Percentiles rank a stretch among this genome's conserved stretches.
phyloP scores from a whole-genome alignment of 1,140 invertebrate genomes.

The Sminthurinus signatus region DNA sequence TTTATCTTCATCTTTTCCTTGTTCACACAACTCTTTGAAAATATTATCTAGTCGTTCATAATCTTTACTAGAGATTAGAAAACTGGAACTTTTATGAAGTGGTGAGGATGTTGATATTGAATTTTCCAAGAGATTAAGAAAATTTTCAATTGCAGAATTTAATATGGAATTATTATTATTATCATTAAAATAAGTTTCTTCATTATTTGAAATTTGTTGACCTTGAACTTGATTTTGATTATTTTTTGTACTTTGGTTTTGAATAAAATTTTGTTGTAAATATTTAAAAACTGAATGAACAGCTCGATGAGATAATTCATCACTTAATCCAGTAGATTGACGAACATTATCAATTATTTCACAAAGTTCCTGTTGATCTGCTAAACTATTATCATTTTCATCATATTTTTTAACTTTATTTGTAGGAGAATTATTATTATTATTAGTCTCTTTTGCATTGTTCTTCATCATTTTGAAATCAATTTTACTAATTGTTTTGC shows the following conservation, averaged over 20 bases:
- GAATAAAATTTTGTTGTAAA: conserved; percentile 36
- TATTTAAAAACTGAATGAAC: conserved; percentile 64
- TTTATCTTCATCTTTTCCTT: neutral
- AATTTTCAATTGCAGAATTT: neutral
- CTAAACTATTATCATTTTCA: too few relatives aligned
- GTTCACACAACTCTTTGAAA: neutral
- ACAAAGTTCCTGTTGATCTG: neutral
- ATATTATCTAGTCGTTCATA: neutral
- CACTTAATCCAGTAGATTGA: conserved; percentile 73
- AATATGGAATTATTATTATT: too few relatives aligned
- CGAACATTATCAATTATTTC: conserved; percentile 54
- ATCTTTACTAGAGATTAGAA: neutral
- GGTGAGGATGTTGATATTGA: neutral
- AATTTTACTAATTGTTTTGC: too few relatives aligned
- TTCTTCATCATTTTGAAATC: too few relatives aligned
- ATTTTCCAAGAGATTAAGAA: neutral
- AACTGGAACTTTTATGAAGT: neutral
- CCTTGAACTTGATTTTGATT: too few relatives aligned
- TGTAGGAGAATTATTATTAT: neutral
- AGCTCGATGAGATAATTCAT: conserved; percentile 77
- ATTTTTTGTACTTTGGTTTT: too few relatives aligned
- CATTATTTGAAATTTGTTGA: too few relatives aligned
- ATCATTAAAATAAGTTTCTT: too few relatives aligned
- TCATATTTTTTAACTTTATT: too few relatives aligned
- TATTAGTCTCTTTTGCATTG: too few relatives aligned